Evolutionary conservation across 1,140 invertebrate genomes (phyloP).

Genomic region (Oedothorax gibbosus): DNA sequence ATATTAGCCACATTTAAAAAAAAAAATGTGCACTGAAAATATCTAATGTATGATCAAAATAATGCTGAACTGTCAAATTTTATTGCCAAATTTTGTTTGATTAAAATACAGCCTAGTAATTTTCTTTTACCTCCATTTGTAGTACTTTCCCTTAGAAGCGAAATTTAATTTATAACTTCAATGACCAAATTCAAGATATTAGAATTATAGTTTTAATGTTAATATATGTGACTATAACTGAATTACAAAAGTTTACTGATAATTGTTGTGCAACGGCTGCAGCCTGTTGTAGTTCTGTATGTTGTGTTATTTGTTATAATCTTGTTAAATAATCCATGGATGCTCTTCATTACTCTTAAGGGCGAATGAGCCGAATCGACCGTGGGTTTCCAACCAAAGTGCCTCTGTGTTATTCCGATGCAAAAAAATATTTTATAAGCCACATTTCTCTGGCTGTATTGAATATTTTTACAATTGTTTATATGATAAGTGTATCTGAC

Average conservation of each 20-base stretch:
- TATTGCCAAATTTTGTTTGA: slow-evolving; percentile 41
- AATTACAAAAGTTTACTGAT: slow-evolving; percentile 16
- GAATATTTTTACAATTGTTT: too few relatives aligned
- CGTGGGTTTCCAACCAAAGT: too few relatives aligned
- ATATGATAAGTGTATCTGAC: too few relatives aligned
- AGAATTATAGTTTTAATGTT: slow-evolving; percentile 46
- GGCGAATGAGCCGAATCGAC: neutral
- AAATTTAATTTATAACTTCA: slow-evolving; percentile 48
- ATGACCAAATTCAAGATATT: slow-evolving; percentile 16
- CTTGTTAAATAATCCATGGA: slow-evolving; percentile 48
- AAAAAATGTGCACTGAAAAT: too few relatives aligned
- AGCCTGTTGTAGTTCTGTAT: slow-evolving; percentile 54
- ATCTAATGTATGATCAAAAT: slow-evolving; percentile 6
- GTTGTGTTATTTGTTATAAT: slow-evolving; percentile 58
- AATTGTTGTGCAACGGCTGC: slow-evolving; percentile 55
- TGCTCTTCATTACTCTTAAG: slow-evolving; percentile 55
- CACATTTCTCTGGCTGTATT: too few relatives aligned
- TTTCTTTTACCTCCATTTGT: slow-evolving; percentile 38
- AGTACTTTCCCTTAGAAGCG: slow-evolving; percentile 44
- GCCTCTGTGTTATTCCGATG: too few relatives aligned
- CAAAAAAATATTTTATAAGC: too few relatives aligned
- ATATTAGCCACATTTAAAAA: too few relatives aligned
- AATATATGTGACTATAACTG: slow-evolving; percentile 40
- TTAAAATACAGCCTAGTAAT: slow-evolving; percentile 39
- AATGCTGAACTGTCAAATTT: slow-evolving; percentile 39